phyloP scores from a whole-genome alignment of 1,140 invertebrate species.

The Branchinecta lynchi region DNA sequence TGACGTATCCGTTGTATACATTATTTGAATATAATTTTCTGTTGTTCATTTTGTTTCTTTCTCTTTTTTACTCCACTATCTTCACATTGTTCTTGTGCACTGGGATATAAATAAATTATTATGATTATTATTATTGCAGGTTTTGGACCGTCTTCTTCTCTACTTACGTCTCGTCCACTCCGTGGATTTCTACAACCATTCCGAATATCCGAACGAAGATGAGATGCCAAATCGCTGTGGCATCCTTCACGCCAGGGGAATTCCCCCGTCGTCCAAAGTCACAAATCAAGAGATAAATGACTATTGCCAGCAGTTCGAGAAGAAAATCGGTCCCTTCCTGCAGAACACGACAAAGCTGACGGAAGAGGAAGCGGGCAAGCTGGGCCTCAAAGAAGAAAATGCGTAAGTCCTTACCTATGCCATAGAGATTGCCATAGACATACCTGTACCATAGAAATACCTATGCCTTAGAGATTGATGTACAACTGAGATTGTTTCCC shows the following conservation, averaged over 20 bases:
- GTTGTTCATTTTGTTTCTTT: too few relatives aligned
- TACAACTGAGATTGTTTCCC: too few relatives aligned
- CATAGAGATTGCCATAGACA: too few relatives aligned
- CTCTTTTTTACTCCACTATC: too few relatives aligned
- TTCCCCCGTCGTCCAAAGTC: conserved; percentile 56
- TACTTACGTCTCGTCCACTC: conserved; percentile 96
- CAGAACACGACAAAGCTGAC: conserved; percentile 47
- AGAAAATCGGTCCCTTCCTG: conserved; percentile 74
- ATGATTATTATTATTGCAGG: too few relatives aligned
- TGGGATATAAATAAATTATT: too few relatives aligned
- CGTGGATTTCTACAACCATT: conserved; percentile 97
- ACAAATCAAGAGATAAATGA: conserved; percentile 51
- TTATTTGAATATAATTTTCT: too few relatives aligned
- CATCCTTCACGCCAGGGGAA: conserved; percentile 89
- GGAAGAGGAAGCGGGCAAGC: conserved; percentile 64
- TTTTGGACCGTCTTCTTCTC: conserved; percentile 65
- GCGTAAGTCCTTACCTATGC: conserved; percentile 38
- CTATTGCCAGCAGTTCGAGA: conserved; percentile 61
- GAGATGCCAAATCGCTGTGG: conserved; percentile 99
- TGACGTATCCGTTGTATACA: too few relatives aligned
- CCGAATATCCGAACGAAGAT: conserved; percentile 98
- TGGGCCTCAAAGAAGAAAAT: conserved; percentile 73
- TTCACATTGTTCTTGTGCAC: too few relatives aligned
- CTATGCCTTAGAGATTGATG: too few relatives aligned
- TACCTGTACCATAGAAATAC: too few relatives aligned